Evolutionary conservation across 1,140 invertebrate species (phyloP).

Genomic region (Mizuhopecten yessoensis): DNA sequence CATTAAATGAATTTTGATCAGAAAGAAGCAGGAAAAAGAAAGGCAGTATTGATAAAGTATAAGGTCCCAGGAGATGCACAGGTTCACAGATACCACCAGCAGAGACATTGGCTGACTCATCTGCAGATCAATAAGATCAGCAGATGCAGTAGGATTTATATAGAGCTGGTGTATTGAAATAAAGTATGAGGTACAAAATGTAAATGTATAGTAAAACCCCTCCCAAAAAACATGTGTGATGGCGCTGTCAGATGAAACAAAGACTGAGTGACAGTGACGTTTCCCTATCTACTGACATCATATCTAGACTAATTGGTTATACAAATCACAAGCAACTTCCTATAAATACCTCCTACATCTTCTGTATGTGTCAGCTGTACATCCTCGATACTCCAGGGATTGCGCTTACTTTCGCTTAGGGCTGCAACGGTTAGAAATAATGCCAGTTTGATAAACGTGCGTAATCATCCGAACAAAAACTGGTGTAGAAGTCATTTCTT

Average conservation of each 20-base stretch:
- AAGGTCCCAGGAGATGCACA: background rate
- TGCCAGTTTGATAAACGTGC: too few species aligned
- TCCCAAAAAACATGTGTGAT: background rate
- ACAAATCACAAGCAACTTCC: background rate
- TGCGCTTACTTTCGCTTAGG: too few species aligned
- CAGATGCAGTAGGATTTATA: background rate
- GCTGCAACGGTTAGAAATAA: too few species aligned
- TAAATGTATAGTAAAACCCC: background rate
- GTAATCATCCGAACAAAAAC: too few species aligned
- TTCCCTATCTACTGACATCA: constrained; percentile 28
- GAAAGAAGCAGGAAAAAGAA: background rate
- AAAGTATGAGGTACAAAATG: too few species aligned
- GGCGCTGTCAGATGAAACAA: background rate
- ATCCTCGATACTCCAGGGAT: too few species aligned
- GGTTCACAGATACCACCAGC: background rate
- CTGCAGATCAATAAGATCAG: background rate
- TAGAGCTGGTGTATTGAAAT: background rate
- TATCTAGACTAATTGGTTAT: background rate
- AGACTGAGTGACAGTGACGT: background rate
- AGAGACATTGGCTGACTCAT: background rate
- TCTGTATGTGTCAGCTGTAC: too few species aligned
- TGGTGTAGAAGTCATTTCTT: too few species aligned
- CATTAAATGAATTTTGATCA: background rate
- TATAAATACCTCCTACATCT: background rate
- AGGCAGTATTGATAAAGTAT: background rate